These are phyloP conservation scores for Hermetia illucens DNA, from an alignment of 1,140 invertebrate species.

Conservation along the genomic window DNA sequence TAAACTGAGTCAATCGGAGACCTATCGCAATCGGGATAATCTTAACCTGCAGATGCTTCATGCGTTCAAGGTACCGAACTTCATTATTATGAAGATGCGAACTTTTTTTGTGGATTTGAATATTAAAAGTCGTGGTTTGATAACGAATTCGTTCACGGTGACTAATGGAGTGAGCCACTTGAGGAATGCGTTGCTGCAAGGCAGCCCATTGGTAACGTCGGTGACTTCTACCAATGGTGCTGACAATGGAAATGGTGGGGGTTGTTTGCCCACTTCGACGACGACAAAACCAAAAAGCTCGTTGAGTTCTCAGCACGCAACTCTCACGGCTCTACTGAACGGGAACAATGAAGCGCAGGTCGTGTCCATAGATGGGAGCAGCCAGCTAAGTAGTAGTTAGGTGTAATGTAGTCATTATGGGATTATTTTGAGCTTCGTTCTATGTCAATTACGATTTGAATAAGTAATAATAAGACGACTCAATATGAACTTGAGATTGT, in stretches of 20 bases:
- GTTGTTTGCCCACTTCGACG: conserved; percentile 6
- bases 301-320: conserved; percentile 27
- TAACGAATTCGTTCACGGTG: conserved; percentile 23
- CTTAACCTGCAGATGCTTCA: conserved; percentile 22
- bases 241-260: conserved; percentile 7
- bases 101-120: conserved; percentile 26
- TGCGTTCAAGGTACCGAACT: conserved; percentile 21
- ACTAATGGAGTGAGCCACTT: conserved; percentile 16
- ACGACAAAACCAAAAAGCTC: conserved; percentile 12
- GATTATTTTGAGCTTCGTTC: too few relatives aligned
- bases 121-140: conserved; percentile 27
- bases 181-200: conserved; percentile 16
- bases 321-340: conserved; percentile 23
- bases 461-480: too few relatives aligned
- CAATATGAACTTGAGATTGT: too few relatives aligned
- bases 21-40: conserved; percentile 18
- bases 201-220: conserved; percentile 1
- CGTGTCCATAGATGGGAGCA: too few relatives aligned
- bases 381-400: too few relatives aligned
- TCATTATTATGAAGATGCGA: conserved; percentile 28
- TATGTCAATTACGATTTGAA: too few relatives aligned
- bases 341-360: too few relatives aligned
- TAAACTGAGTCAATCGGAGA: conserved; percentile 17
- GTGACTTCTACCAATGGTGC: conserved; percentile 4
- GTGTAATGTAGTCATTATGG: too few relatives aligned